These are phyloP conservation scores for Pseudochirops cupreus DNA, from an alignment of 2,797 vertebrate species.

Conservation along the genomic window DNA sequence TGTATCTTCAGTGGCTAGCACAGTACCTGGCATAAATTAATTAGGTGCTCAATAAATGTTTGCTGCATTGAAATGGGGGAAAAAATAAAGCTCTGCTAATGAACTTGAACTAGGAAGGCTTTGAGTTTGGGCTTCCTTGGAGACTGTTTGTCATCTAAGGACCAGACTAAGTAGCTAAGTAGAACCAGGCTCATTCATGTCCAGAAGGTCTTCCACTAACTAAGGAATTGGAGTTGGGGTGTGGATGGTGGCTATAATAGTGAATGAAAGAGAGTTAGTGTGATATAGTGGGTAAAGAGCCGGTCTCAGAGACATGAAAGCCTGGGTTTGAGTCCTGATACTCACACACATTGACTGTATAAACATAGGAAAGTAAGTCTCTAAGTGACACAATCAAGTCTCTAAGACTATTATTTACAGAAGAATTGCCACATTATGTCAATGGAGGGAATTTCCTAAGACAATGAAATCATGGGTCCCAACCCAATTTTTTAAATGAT, in stretches of 20 bases:
- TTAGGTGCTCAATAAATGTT: not conserved
- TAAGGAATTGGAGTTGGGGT: not conserved
- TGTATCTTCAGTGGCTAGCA: not conserved
- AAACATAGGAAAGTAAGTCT: not conserved
- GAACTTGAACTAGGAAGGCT: not conserved
- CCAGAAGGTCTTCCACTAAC: not conserved
- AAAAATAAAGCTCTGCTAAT: not conserved
- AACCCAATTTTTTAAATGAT: not conserved
- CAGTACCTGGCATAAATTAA: not conserved
- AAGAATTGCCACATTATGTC: not conserved
- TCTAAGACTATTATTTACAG: not conserved
- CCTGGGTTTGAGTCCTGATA: not conserved
- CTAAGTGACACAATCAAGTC: not conserved
- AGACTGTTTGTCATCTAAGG: not conserved
- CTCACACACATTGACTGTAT: not conserved
- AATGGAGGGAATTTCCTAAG: not conserved
- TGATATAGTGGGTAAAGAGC: not conserved
- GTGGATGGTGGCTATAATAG: not conserved
- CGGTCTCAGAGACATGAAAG: not conserved
- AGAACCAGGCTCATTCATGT: not conserved
- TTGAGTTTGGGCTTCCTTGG: not conserved
- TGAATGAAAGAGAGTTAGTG: not conserved
- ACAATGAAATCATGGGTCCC: not conserved
- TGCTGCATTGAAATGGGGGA: not conserved
- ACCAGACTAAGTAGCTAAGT: not conserved